Base-by-base conservation (phyloP, 37 sponge, comb jelly and placozoan genomes). In the Cladorhizidae sp. region DNA sequence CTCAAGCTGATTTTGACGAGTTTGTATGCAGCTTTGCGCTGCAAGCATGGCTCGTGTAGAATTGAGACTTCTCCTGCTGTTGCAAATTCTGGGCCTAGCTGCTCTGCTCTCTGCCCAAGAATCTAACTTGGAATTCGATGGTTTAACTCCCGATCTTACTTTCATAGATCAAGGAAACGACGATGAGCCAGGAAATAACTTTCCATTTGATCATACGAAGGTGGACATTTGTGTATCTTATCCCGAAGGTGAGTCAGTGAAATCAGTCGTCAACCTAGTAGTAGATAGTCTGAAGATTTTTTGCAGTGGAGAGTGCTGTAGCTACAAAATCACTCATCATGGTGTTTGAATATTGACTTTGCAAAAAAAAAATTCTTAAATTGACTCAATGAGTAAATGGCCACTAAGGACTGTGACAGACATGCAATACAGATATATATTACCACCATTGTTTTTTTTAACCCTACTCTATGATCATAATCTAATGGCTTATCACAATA, bases 11-110 rank as follows among this genome's bases (percentile, higher is more conserved):
- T 37, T 70, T 70, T 15, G 49, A 12, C 1, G 37, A 54, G 33
- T 61, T 76, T 82, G 83, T 64, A 82, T 82, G 74, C 83, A 73
- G 83, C 83, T 15, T 36, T 21, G 31, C 15, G 83, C 83, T 82
- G 83, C 73, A 82, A 73, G 74, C 83, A 81, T 82, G 83, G 74
- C 74, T 63, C 59, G 83, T 9, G 18, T 82, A 26, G 83, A 26
- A 64, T 28, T 73, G 39, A 22, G 26, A 29, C 29, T 63, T n/a
- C 72, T 71, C 42, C 40, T 57, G 70, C 56, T 79, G n/a, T 32
- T 67, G 18, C 61, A 55, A 40, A 7, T 71, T 23, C 36, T 61
- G 22, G 37, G 20, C n/a, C 2, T 32, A 11, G 32, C 45, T 22
- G 29, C 68, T 1, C 15, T 50, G 3, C 2, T 29, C n/a, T 64